These are phyloP conservation scores for Macropodus opercularis DNA, from an alignment of 2,797 vertebrate species.

Conservation along the genomic window DNA sequence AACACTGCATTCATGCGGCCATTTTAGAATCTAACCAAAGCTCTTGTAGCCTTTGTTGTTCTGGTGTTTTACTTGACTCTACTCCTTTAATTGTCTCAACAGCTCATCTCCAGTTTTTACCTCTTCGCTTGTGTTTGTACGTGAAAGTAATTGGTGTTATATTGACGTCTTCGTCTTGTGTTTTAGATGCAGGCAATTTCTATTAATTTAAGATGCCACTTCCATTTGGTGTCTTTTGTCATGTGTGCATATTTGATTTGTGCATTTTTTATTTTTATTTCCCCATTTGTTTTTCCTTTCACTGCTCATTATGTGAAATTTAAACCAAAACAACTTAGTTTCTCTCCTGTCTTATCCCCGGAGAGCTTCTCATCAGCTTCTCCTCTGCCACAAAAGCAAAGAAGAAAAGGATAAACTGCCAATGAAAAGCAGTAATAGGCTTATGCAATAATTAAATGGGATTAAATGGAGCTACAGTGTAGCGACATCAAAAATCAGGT, in stretches of 20 bases:
- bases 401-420: background rate
- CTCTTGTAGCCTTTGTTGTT: background rate
- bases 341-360: background rate
- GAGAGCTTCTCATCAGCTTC: constrained; percentile 11
- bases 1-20: background rate
- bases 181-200: constrained; percentile 4
- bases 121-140: background rate
- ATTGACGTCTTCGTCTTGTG: constrained; percentile 17
- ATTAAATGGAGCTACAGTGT: constrained; percentile 11
- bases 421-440: no score
- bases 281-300: constrained; percentile 13
- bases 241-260: background rate
- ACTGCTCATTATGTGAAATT: constrained; percentile 13
- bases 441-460: no score
- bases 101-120: background rate
- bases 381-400: background rate
- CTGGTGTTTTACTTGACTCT: background rate
- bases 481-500: constrained; percentile 10
- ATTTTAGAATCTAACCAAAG: background rate
- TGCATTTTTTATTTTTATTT: constrained; percentile 7
- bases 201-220: constrained; percentile 10
- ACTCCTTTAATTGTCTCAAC: background rate
- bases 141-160: constrained; percentile 8
- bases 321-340: constrained; percentile 1
- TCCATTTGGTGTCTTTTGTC: background rate